Percentiles rank a stretch among this genome's conserved stretches.
phyloP scores from a whole-genome alignment of 1,140 invertebrate species.

The Asbolus verrucosus region DNA sequence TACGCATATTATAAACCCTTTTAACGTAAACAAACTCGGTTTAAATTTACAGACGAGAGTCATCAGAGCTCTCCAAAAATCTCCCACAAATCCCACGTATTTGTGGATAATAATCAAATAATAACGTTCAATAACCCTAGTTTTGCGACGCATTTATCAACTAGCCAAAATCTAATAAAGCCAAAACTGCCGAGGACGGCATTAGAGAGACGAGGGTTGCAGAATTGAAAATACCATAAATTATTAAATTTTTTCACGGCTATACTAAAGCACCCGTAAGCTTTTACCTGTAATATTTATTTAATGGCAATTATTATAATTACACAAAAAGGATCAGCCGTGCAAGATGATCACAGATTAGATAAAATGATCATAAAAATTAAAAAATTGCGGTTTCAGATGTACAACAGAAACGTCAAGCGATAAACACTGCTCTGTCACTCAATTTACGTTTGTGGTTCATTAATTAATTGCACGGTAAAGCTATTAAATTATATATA shows the following conservation, averaged over 20 bases:
- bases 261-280: background rate
- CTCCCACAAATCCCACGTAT: too few relatives aligned
- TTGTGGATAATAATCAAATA: too few relatives aligned
- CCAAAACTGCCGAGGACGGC: background rate
- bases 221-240: slow-evolving; percentile 6
- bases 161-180: slow-evolving; percentile 17
- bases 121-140: slow-evolving; percentile 19
- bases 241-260: slow-evolving; percentile 26
- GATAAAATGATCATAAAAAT: too few relatives aligned
- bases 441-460: too few relatives aligned
- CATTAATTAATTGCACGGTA: too few relatives aligned
- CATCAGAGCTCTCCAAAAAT: slow-evolving; percentile 10
- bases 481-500: too few relatives aligned
- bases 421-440: too few relatives aligned
- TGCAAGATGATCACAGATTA: background rate
- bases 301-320: background rate
- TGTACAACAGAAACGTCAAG: too few relatives aligned
- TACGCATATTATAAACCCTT: background rate
- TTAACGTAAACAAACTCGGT: slow-evolving; percentile 1
- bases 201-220: background rate
- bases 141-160: too few relatives aligned
- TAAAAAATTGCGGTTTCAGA: too few relatives aligned
- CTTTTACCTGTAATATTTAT: slow-evolving; percentile 1
- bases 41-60: slow-evolving; percentile 7
- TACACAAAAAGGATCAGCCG: slow-evolving; percentile 6